Percentiles rank a stretch among this genome's conserved stretches.
Conservation (phyloP, 2,113 vertebrate genomes). For the Petrocephalus zakoni region DNA sequence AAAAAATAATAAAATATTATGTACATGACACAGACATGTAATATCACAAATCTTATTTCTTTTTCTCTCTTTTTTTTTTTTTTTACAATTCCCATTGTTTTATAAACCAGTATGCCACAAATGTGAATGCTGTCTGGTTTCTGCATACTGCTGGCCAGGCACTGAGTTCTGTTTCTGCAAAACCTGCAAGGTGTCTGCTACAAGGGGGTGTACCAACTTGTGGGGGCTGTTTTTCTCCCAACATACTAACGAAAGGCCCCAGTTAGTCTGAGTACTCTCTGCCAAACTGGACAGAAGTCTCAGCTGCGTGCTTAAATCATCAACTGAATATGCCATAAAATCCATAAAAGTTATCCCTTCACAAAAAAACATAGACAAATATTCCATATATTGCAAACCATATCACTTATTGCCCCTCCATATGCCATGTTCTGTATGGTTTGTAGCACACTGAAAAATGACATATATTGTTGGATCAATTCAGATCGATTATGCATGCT, state of each 20-base stretch:
- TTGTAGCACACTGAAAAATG: background rate
- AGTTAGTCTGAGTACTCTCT: background rate
- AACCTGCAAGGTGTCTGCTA: constrained; percentile 8
- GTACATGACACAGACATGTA: constrained; percentile 60
- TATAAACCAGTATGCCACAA: background rate
- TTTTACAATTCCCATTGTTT: constrained; percentile 9
- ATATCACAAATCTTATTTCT: constrained; percentile 43
- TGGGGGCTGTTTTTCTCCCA: background rate
- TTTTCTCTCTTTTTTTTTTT: constrained; percentile 34
- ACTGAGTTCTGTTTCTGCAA: background rate
- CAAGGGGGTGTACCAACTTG: background rate
- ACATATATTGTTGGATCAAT: background rate
- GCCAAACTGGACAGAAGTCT: background rate
- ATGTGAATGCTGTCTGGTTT: background rate
- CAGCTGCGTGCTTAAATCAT: background rate
- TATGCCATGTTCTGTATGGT: background rate
- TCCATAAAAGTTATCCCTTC: background rate
- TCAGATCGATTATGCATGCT: background rate
- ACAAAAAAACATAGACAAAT: background rate
- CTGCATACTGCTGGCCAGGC: background rate
- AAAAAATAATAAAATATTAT: constrained; percentile 63
- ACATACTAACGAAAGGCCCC: background rate
- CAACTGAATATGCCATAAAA: background rate
- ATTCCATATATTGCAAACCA: constrained; percentile 7
- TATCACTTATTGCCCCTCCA: background rate